These are phyloP conservation scores for Phalanger gymnotis DNA, from an alignment of 2,797 vertebrate genomes.

Conservation along the genomic window DNA sequence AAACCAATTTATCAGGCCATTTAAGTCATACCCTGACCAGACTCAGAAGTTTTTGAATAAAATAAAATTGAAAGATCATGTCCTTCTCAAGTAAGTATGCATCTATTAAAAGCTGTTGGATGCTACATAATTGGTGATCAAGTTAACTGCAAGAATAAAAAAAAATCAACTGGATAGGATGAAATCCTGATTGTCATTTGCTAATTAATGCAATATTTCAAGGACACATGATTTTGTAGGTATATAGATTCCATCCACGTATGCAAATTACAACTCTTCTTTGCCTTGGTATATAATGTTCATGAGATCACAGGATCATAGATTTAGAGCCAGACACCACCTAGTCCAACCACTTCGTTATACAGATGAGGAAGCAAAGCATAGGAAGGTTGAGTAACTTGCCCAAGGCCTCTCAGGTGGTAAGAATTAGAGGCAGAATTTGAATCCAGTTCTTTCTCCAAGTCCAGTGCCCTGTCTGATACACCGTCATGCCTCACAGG, in stretches of 20 bases:
- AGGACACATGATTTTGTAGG: not conserved
- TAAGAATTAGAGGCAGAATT: not conserved
- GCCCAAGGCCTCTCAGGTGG: not conserved
- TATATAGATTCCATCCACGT: not conserved
- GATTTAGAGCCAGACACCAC: not conserved
- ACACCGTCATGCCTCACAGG: not conserved
- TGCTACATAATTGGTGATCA: constrained; percentile 14
- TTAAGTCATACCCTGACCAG: constrained; percentile 32
- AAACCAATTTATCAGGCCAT: constrained; percentile 33
- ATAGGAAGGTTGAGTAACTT: not conserved
- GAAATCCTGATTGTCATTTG: not conserved
- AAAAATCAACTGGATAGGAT: constrained; percentile 14
- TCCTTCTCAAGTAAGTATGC: constrained; percentile 44
- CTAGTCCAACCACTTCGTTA: not conserved
- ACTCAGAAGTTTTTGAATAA: constrained; percentile 36
- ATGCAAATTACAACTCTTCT: not conserved
- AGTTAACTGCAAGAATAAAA: constrained; percentile 8
- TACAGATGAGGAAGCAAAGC: not conserved
- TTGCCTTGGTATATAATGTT: not conserved
- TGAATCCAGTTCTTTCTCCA: not conserved
- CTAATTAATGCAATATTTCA: not conserved
- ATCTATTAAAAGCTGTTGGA: not conserved
- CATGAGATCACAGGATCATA: not conserved
- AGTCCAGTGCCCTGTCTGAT: not conserved
- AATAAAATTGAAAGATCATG: constrained; percentile 57